Base-by-base conservation (phyloP, 2,113 vertebrate genomes). In the Pteronura brasiliensis region DNA sequence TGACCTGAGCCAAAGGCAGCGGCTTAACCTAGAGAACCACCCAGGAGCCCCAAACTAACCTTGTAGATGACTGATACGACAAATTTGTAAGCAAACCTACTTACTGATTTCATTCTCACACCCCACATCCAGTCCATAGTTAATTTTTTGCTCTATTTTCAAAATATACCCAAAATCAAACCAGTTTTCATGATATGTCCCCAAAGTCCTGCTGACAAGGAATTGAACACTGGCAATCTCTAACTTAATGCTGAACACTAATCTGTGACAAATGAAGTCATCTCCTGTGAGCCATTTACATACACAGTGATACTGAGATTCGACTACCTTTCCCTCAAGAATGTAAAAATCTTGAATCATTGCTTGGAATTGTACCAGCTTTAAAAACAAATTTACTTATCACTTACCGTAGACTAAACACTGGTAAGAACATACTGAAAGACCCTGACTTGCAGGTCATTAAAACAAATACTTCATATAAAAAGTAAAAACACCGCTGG, bases 351-450 rank as follows among this genome's bases (percentile, higher is more conserved):
- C 81, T 95, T 90, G 27, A 92, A 49, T 89, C 39, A 74, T 21
- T 87, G 80, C 52, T 86, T 83, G 27, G 88, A 96, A 94, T 9
- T 79, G 12, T 84, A 90, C 20, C 83, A 7, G 13, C 80, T 94
- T 94, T 92, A 80, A 42, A 95, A 96, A 92, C 34, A 93, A 96
- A 95, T 83, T 67, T 94, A 98, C 10, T 96, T 21, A 81, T 71
- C 47, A 92, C 42, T 95, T 91, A 84, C 47, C 39, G 61, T 25
- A 65, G 55, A 67, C 31, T 44, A 93, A 44, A 83, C n/a, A 67
- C 17, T 47, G 61, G 55, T 44, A 93, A 85, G 36, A 90, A 69
- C 23, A 79, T 65, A 87, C 20, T 71, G 89, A 92, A 81, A 93
- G 23, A 10, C n/a, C 47, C 74, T 80, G 61, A 84, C 49, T 89